phyloP scores from a whole-genome alignment of 2,113 vertebrate genomes.

The Corvus cornix region DNA sequence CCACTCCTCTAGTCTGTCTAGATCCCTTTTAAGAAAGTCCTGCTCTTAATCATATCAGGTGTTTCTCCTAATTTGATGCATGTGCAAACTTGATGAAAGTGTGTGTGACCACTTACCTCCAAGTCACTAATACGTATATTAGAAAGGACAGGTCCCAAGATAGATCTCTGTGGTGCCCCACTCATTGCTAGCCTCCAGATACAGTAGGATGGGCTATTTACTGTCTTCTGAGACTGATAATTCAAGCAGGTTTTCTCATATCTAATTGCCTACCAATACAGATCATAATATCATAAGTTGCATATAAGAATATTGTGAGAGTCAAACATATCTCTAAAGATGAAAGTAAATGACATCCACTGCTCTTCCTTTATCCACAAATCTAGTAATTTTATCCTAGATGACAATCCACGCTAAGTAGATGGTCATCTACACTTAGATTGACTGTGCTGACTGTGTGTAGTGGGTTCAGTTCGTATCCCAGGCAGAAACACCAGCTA shows the following conservation, averaged over 20 bases:
- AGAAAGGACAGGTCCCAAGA: background rate
- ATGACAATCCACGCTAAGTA: accelerated
- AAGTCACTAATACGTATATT: background rate
- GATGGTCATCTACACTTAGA: background rate
- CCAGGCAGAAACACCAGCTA: too few relatives aligned
- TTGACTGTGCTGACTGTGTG: background rate
- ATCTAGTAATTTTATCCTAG: background rate
- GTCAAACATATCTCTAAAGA: background rate
- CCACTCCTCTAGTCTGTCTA: background rate
- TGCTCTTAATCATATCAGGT: background rate
- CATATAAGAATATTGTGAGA: background rate
- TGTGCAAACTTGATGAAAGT: background rate
- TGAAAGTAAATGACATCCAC: background rate
- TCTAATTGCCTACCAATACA: background rate
- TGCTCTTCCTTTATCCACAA: background rate
- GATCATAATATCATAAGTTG: background rate
- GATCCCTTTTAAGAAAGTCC: background rate
- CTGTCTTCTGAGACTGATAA: background rate
- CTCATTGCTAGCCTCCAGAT: background rate
- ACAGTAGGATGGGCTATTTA: background rate
- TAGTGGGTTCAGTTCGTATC: too few relatives aligned
- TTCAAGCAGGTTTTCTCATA: background rate
- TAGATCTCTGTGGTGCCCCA: background rate
- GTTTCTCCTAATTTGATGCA: background rate
- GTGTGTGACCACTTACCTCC: background rate